Conservation (phyloP, 2,888 invertebrate species). For the Drosophila neutralis region DNA sequence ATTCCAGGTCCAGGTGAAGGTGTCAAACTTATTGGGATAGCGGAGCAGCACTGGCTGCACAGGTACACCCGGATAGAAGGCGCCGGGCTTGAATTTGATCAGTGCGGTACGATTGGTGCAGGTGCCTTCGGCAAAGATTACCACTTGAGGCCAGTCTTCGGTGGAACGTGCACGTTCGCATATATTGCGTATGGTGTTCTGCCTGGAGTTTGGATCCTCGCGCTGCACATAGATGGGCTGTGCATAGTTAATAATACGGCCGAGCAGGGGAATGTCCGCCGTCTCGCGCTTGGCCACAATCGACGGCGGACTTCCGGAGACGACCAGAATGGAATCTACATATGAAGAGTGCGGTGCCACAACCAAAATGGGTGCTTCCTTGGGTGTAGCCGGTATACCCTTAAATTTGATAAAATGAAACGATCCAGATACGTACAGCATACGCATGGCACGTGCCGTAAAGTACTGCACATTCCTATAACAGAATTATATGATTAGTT, state of each 20-base stretch:
- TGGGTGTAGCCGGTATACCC: conserved; percentile 88
- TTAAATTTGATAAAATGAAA: conserved; percentile 92
- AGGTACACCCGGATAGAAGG: conserved; percentile 97
- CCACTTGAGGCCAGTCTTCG: conserved; percentile 94
- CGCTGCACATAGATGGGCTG: conserved; percentile 98
- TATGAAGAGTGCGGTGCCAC: conserved; percentile 96
- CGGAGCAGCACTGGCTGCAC: conserved; percentile 97
- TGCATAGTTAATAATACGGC: conserved; percentile 96
- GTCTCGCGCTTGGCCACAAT: conserved; percentile 96
- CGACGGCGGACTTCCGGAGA: conserved; percentile 93
- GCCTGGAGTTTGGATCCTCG: conserved; percentile 96
- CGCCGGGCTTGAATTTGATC: conserved; percentile 95
- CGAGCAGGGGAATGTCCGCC: conserved; percentile 92
- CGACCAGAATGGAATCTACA: conserved; percentile 94
- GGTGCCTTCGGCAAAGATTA: conserved; percentile 98
- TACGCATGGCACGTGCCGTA: conserved; percentile 89
- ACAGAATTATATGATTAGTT: neutral
- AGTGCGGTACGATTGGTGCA: conserved; percentile 97
- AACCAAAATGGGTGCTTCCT: conserved; percentile 93
- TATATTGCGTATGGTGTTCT: conserved; percentile 95
- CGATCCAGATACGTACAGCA: conserved; percentile 92
- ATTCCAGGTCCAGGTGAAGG: conserved; percentile 97
- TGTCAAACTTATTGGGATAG: conserved; percentile 95
- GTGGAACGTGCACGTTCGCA: conserved; percentile 92
- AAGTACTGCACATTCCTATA: conserved; percentile 88